Percentiles rank a stretch among this genome's conserved stretches.
Conservation (phyloP, 2,888 invertebrate species). For the Lasioglossum pauxillum region DNA sequence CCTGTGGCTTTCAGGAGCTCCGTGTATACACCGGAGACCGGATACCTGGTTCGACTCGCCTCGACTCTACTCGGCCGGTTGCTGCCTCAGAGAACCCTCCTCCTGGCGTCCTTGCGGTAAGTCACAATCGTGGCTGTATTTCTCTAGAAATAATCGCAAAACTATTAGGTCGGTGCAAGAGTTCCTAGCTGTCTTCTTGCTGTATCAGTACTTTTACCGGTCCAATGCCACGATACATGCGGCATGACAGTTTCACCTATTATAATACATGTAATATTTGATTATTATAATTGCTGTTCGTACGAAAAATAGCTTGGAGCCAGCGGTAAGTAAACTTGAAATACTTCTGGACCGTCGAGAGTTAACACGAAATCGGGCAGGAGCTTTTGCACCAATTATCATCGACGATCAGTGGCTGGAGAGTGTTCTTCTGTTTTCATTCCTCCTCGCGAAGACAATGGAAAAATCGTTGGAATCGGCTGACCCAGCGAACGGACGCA, state of each 20-base stretch:
- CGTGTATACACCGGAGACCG: slow-evolving; percentile 18
- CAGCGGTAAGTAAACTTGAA: too few relatives aligned
- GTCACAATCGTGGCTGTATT: background rate
- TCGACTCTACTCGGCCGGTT: background rate
- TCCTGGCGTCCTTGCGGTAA: slow-evolving; percentile 8
- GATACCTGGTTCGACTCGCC: background rate
- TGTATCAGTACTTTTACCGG: too few relatives aligned
- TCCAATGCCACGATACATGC: too few relatives aligned
- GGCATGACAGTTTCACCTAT: too few relatives aligned
- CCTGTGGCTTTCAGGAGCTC: slow-evolving; percentile 19
- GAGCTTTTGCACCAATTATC: background rate
- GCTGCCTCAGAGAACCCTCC: too few relatives aligned
- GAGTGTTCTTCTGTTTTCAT: background rate
- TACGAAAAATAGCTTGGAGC: too few relatives aligned
- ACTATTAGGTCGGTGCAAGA: background rate
- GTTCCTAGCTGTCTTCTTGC: background rate
- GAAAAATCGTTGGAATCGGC: background rate
- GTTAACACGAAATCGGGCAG: background rate
- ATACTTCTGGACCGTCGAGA: background rate
- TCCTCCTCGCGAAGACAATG: background rate
- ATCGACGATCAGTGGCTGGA: background rate
- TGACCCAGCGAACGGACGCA: background rate
- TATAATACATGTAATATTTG: too few relatives aligned
- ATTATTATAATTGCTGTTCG: too few relatives aligned
- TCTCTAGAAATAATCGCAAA: background rate